A percentile compares a stretch with the other conserved stretches of the same genome.
Evolutionary conservation across 2,888 invertebrate genomes (phyloP).

Genomic region (Eristalis intricaria): DNA sequence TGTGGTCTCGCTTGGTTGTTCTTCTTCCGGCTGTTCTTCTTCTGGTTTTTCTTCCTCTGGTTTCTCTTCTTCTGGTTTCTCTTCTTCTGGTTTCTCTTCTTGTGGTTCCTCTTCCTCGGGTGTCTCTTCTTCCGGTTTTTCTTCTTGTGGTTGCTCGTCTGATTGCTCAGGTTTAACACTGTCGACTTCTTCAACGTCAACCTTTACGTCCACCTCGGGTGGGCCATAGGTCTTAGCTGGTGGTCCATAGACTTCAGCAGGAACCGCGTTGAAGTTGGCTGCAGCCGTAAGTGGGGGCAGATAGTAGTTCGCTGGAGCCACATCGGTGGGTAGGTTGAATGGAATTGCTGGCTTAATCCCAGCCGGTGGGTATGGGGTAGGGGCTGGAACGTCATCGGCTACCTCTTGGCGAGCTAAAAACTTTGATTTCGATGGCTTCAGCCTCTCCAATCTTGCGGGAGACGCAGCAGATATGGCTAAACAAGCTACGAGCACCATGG

Average conservation of each 20-base stretch:
- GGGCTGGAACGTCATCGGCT: conserved; percentile 24
- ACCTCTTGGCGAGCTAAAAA: conserved; percentile 38
- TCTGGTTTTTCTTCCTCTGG: neutral
- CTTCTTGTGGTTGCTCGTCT: conserved; percentile 3
- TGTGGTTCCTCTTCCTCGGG: neutral
- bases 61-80: neutral
- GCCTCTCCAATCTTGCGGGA: conserved; percentile 35
- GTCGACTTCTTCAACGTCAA: conserved; percentile 7
- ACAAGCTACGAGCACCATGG: conserved; percentile 15
- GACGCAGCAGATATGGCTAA: conserved; percentile 21
- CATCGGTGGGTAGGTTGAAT: conserved; percentile 49
- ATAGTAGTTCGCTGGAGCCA: conserved; percentile 44
- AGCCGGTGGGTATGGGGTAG: conserved; percentile 54
- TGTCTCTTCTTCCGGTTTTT: neutral
- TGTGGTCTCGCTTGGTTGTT: neutral
- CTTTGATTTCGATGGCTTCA: conserved; percentile 16
- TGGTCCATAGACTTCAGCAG: conserved; percentile 49
- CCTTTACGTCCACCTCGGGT: conserved; percentile 13
- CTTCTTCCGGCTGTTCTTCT: neutral
- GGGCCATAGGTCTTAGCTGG: conserved; percentile 54
- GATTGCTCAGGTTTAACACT: neutral
- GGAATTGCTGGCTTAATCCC: conserved; percentile 49
- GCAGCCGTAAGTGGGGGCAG: conserved; percentile 44
- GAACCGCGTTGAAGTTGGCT: conserved; percentile 15
- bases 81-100: neutral